phyloP scores from a whole-genome alignment of 2,888 invertebrate genomes.

The Erannis defoliaria region DNA sequence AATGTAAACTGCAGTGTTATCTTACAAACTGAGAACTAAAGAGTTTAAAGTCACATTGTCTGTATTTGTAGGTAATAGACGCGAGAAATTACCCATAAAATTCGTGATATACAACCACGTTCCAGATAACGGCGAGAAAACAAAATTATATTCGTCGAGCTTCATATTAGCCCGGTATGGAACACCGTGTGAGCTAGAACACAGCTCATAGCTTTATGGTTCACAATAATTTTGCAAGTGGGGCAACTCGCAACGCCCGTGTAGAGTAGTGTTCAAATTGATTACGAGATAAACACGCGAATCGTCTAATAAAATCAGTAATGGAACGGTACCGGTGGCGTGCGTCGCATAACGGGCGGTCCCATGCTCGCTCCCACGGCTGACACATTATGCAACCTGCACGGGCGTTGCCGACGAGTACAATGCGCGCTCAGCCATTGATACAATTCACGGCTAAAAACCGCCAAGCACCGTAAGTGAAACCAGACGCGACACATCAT shows the following conservation, averaged over 20 bases:
- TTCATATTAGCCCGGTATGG: constrained; percentile 62
- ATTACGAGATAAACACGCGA: constrained; percentile 81
- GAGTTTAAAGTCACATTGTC: constrained; percentile 40
- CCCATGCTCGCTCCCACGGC: constrained; percentile 77
- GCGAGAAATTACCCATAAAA: constrained; percentile 51
- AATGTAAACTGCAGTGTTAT: constrained; percentile 9
- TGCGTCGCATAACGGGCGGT: constrained; percentile 82
- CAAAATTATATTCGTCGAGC: constrained; percentile 64
- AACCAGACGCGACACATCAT: constrained; percentile 51
- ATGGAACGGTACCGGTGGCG: constrained; percentile 84
- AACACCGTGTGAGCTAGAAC: constrained; percentile 69
- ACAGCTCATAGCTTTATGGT: constrained; percentile 68
- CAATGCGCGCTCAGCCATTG: constrained; percentile 64
- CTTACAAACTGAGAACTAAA: constrained; percentile 9
- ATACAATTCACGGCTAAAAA: constrained; percentile 72
- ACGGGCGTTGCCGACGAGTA: constrained; percentile 61
- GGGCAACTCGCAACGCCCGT: constrained; percentile 70
- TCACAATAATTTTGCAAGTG: constrained; percentile 73
- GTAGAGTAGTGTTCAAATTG: constrained; percentile 72
- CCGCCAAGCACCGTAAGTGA: constrained; percentile 66
- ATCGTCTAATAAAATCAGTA: constrained; percentile 84
- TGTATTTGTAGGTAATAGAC: constrained; percentile 37
- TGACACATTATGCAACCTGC: constrained; percentile 80
- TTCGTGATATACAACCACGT: constrained; percentile 62
- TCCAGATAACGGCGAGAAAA: constrained; percentile 60